A percentile compares a stretch with the other conserved stretches of the same genome.
These are phyloP conservation scores for Zaprionus obscuricornis DNA, from an alignment of 2,888 invertebrate species.

Conservation along the genomic window DNA sequence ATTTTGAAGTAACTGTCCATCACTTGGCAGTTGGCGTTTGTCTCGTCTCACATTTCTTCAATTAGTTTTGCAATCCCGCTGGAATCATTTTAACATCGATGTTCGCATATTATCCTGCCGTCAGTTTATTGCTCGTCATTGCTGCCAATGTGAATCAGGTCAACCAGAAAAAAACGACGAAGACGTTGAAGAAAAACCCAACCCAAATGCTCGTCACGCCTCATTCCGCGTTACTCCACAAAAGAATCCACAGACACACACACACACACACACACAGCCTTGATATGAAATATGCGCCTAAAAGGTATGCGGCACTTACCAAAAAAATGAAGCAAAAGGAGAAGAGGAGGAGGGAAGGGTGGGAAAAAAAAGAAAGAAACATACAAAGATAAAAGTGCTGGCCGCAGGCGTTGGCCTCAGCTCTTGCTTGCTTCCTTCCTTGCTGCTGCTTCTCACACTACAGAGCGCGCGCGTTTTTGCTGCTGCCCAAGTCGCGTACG, in stretches of 20 bases:
- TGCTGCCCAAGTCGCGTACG: conserved; percentile 9
- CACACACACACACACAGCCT: conserved; percentile 1
- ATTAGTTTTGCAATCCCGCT: conserved; percentile 23
- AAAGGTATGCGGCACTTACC: conserved; percentile 27
- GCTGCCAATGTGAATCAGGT: conserved; percentile 39
- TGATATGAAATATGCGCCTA: conserved; percentile 33
- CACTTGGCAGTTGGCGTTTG: no score
- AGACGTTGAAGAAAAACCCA: no score
- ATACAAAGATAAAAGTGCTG: conserved; percentile 32
- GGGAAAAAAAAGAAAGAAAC: no score
- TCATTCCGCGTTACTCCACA: conserved; percentile 6
- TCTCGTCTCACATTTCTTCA: conserved; percentile 38
- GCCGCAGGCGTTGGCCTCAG: conserved; percentile 21
- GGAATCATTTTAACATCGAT: conserved; percentile 17
- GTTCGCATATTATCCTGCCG: conserved; percentile 14
- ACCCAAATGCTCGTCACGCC: conserved; percentile 14
- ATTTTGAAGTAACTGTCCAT: conserved; percentile 32
- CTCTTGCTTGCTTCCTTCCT: not conserved
- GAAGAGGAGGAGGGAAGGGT: no score
- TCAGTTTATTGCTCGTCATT: conserved; percentile 39
- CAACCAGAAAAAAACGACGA: no score
- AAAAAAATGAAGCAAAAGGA: no score
- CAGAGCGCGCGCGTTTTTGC: not conserved
- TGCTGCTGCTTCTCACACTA: not conserved
- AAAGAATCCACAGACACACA: conserved; percentile 24